These are phyloP conservation scores for Thaumatotibia leucotreta DNA, from an alignment of 1,140 invertebrate genomes.

Conservation along the genomic window DNA sequence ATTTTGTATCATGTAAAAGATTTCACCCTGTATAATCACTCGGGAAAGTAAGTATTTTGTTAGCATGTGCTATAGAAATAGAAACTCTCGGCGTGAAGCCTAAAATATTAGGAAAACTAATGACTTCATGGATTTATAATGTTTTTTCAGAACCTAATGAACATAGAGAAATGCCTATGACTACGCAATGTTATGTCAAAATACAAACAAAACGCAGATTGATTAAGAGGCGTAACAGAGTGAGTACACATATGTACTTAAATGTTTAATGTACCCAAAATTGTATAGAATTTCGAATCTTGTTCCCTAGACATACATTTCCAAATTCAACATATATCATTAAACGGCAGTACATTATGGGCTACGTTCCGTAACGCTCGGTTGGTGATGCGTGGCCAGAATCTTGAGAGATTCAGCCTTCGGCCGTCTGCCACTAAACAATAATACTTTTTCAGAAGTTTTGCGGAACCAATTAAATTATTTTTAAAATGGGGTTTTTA, in stretches of 20 bases:
- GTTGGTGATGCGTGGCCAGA: slow-evolving; percentile 44
- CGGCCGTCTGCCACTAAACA: slow-evolving; percentile 2
- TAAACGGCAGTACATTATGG: slow-evolving; percentile 32
- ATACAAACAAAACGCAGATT: neutral
- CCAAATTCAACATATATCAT: neutral
- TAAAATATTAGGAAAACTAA: no score
- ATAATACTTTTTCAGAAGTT: neutral
- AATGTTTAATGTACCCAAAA: neutral
- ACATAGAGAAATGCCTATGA: no score
- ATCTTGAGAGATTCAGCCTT: slow-evolving; percentile 26
- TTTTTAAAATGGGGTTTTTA: no score
- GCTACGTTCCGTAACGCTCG: slow-evolving; percentile 58
- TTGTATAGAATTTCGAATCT: neutral
- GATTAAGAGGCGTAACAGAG: neutral
- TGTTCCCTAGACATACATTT: neutral
- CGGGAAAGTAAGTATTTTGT: no score
- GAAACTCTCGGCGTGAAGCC: no score
- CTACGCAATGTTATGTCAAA: neutral
- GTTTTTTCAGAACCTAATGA: no score
- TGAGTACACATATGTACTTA: slow-evolving; percentile 20
- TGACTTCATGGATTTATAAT: no score
- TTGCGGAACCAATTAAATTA: no score
- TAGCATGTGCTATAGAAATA: no score
- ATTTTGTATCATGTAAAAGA: no score
- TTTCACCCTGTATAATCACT: no score